These are phyloP conservation scores for Acrocyrtus sp. DNA, from an alignment of 2,888 invertebrate genomes.

Conservation along the genomic window DNA sequence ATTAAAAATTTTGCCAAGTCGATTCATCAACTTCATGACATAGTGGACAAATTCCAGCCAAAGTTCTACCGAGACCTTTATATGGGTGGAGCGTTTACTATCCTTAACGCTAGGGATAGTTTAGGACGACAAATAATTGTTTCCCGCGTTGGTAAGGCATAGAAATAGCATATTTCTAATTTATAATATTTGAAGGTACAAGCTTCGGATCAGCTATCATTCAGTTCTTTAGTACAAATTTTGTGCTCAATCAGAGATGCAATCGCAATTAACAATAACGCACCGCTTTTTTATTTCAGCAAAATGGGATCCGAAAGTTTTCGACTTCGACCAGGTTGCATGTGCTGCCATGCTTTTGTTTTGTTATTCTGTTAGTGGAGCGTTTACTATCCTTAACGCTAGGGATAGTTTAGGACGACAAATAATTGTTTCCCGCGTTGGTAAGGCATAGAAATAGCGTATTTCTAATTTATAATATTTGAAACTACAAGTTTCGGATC, in stretches of 20 bases:
- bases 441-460: constrained; percentile 9
- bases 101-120: constrained; percentile 19
- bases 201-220: too few relatives aligned
- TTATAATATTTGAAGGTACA: too few relatives aligned
- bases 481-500: too few relatives aligned
- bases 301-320: constrained; percentile 27
- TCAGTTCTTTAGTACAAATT: too few relatives aligned
- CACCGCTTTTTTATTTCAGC: constrained; percentile 3
- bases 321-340: constrained; percentile 25
- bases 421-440: constrained; percentile 21
- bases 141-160: constrained; percentile 26
- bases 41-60: constrained; percentile 37
- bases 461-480: too few relatives aligned
- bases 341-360: constrained; percentile 26
- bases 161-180: not conserved
- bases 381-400: constrained; percentile 12
- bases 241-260: too few relatives aligned
- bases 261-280: too few relatives aligned
- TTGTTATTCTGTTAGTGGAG: constrained; percentile 16
- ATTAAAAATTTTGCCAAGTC: constrained; percentile 26
- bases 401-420: constrained; percentile 33
- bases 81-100: constrained; percentile 13
- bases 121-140: constrained; percentile 31
- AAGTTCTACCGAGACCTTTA: constrained; percentile 26
- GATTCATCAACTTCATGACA: constrained; percentile 13